Percentiles rank a stretch among this genome's conserved stretches.
phyloP scores from a whole-genome alignment of 2,113 vertebrate genomes.

The Narcine bancroftii region DNA sequence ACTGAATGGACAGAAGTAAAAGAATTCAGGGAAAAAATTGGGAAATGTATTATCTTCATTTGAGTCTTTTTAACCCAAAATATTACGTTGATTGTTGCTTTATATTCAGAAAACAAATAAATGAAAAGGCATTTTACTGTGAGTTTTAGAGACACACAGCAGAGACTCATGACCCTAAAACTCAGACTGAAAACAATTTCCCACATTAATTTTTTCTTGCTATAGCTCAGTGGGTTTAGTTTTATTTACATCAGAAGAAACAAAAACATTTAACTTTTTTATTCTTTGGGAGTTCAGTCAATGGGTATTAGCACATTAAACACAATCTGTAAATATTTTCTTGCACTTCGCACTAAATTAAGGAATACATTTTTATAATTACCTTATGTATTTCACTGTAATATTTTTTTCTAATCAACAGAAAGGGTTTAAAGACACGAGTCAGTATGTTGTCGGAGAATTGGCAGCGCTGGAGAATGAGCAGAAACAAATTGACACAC shows the following conservation, averaged over 20 bases:
- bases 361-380: constrained; percentile 24
- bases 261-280: neutral
- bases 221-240: neutral
- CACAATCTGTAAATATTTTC: neutral
- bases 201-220: too few relatives aligned
- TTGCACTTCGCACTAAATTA: neutral
- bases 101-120: neutral
- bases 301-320: neutral
- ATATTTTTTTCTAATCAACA: constrained; percentile 67
- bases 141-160: neutral
- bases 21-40: constrained; percentile 62
- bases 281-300: neutral
- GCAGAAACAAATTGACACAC: constrained; percentile 99
- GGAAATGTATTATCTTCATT: neutral
- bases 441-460: constrained; percentile 99
- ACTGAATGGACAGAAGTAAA: constrained; percentile 78
- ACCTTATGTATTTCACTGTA: constrained; percentile 50
- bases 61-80: neutral
- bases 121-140: neutral
- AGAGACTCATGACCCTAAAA: too few relatives aligned
- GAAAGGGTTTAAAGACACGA: constrained; percentile 99
- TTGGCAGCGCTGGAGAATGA: constrained; percentile 99
- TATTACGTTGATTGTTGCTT: neutral
- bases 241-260: neutral
- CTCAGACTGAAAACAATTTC: too few relatives aligned